Conservation (phyloP, 2,797 vertebrate species). For the Danionella dracula region DNA sequence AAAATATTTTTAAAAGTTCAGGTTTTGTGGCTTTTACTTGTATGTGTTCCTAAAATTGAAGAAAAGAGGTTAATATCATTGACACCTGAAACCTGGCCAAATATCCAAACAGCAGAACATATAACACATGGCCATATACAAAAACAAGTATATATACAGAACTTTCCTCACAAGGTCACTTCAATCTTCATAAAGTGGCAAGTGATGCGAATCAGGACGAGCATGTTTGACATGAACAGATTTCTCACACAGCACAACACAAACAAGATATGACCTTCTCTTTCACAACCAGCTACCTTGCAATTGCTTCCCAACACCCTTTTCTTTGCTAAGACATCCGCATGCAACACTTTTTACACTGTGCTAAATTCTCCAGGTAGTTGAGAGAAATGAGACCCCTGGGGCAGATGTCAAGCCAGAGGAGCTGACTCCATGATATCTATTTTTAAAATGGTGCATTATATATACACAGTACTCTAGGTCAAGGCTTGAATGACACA, state of each 20-base stretch:
- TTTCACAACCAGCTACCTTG: neutral
- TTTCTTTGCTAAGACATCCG: neutral
- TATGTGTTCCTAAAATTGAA: no score
- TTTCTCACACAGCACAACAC: neutral
- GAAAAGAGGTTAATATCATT: neutral
- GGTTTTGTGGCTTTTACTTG: no score
- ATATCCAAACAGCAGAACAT: neutral
- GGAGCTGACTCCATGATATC: neutral
- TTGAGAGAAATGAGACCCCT: neutral
- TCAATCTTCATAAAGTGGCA: neutral
- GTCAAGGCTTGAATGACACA: neutral
- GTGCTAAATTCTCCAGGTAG: neutral
- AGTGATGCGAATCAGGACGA: neutral
- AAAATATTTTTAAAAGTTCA: no score
- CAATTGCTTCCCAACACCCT: neutral
- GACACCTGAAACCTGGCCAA: neutral
- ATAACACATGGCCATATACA: neutral
- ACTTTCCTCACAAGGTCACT: neutral
- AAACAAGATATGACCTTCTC: slow-evolving; percentile 20
- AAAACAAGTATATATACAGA: neutral
- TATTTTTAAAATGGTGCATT: slow-evolving; percentile 5
- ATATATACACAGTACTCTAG: neutral
- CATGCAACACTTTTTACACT: neutral
- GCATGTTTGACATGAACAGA: neutral
- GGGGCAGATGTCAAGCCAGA: neutral